Evolutionary conservation across 2,888 invertebrate species (phyloP), one percentile per base, ranked within the genome.

Genomic region (Dioctria rufipes): DNA sequence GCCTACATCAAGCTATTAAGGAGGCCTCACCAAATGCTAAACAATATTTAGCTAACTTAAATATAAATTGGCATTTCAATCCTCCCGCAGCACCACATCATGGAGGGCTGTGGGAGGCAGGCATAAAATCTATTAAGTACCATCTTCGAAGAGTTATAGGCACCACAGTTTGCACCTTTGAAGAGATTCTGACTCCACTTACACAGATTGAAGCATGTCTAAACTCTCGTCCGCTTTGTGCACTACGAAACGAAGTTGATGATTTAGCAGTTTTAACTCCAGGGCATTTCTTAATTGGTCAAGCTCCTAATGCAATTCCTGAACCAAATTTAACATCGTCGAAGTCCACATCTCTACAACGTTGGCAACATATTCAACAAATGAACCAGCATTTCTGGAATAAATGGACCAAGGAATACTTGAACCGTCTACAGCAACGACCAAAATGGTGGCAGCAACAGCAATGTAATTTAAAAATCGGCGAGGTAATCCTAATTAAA

Each of bases 31-130:
- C 25, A 25, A 25, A 25, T 25, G 25, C 25, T 25, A 25, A 25
- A 25, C 25, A 25, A 25, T 25, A 25, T 25, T 25, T 25, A 25
- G 25, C 25, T 2, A 25, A 25, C 25, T 6, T n/a, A 8, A 11
- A 11, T 11, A 51, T 51, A 6, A 11, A 6, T 51, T 87, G 86
- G 86, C 81, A 85, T 49, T 88, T 86, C 65, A 86, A 83, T 58
- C 85, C 86, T 4, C 85, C 86, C 4, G 60, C 65, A 11, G 81
- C 85, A 6, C 85, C 86, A 2, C 85, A 87, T 80, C 85, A 85
- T 75, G 85, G 86, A 81, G 25, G 25, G 2, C 25, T 25, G 2
- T 25, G 25, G 25, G 25, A 25, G 2, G 25, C 25, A 25, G 25
- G 25, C 1, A 25, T 25, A 25, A 25, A 25, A 25, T 25, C 25